Evolutionary conservation across 2,888 invertebrate genomes (phyloP).

Genomic region (Amiota communis): DNA sequence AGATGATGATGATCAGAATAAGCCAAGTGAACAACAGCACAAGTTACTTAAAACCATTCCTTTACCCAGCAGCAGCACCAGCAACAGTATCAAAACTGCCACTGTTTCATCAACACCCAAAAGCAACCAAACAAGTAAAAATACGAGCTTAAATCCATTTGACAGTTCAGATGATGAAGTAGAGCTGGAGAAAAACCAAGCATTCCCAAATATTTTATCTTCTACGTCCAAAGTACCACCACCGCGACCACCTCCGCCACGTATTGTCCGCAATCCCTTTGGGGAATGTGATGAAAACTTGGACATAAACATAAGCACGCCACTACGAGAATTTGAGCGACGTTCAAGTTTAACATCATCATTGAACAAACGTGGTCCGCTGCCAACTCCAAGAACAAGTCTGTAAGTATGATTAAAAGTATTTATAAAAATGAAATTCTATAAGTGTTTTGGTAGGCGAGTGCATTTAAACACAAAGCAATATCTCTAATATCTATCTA

Average conservation of each 20-base stretch:
- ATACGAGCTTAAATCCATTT: slow-evolving; percentile 77
- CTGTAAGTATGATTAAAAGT: slow-evolving; percentile 57
- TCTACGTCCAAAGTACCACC: slow-evolving; percentile 61
- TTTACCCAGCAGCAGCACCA: neutral
- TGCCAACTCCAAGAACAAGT: slow-evolving; percentile 69
- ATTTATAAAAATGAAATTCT: too few species aligned
- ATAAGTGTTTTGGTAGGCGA: too few species aligned
- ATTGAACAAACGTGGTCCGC: slow-evolving; percentile 60
- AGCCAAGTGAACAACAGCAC: slow-evolving; percentile 40
- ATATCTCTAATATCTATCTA: too few species aligned
- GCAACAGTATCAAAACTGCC: neutral
- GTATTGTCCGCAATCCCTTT: slow-evolving; percentile 79
- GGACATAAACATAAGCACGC: slow-evolving; percentile 28
- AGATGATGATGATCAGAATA: slow-evolving; percentile 71
- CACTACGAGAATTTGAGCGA: slow-evolving; percentile 39
- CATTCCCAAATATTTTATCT: slow-evolving; percentile 39
- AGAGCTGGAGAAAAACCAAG: slow-evolving; percentile 59
- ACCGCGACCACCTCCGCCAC: slow-evolving; percentile 73
- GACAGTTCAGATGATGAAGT: slow-evolving; percentile 79
- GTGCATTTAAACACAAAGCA: too few species aligned
- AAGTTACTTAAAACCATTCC: slow-evolving; percentile 13
- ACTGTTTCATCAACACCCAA: neutral
- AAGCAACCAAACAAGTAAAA: neutral
- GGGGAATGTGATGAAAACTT: slow-evolving; percentile 81
- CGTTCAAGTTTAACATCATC: slow-evolving; percentile 53